A percentile compares a stretch with the other conserved stretches of the same genome.
These are phyloP conservation scores for Calameuta idolon DNA, from an alignment of 2,888 invertebrate species.

Conservation along the genomic window DNA sequence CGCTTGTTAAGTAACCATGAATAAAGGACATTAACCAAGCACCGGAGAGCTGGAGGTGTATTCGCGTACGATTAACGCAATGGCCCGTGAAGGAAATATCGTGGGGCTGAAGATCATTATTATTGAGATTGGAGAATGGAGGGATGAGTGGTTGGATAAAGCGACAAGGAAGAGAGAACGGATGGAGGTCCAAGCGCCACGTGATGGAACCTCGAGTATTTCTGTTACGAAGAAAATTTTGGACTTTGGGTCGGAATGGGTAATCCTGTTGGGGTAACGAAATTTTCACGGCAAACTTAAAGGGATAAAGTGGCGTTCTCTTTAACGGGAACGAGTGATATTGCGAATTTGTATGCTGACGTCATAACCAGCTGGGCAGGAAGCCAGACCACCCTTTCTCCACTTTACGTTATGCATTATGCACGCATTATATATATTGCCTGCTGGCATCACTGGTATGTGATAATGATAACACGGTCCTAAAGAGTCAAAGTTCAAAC, in stretches of 20 bases:
- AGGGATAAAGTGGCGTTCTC: conserved; percentile 32
- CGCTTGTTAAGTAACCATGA: not conserved
- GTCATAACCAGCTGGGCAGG: conserved; percentile 43
- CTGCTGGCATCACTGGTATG: not conserved
- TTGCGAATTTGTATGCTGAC: conserved; percentile 40
- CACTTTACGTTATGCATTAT: conserved; percentile 45
- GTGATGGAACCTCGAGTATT: too few species aligned
- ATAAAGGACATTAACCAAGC: not conserved
- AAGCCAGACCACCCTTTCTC: conserved; percentile 35
- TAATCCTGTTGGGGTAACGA: not conserved
- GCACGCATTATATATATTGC: conserved; percentile 27
- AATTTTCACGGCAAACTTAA: conserved; percentile 28
- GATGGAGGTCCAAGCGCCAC: too few species aligned
- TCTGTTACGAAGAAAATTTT: not conserved
- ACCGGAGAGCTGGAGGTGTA: not conserved
- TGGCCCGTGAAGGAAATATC: not conserved
- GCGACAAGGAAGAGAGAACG: too few species aligned
- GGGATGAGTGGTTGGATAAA: not conserved
- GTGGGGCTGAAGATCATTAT: not conserved
- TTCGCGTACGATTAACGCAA: not conserved
- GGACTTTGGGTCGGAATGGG: not conserved
- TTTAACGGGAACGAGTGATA: conserved; percentile 47
- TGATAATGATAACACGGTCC: not conserved
- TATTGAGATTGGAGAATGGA: not conserved
- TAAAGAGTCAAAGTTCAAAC: not conserved